Conservation (phyloP, 1,140 invertebrate species). For the Drosophila baimaii region DNA sequence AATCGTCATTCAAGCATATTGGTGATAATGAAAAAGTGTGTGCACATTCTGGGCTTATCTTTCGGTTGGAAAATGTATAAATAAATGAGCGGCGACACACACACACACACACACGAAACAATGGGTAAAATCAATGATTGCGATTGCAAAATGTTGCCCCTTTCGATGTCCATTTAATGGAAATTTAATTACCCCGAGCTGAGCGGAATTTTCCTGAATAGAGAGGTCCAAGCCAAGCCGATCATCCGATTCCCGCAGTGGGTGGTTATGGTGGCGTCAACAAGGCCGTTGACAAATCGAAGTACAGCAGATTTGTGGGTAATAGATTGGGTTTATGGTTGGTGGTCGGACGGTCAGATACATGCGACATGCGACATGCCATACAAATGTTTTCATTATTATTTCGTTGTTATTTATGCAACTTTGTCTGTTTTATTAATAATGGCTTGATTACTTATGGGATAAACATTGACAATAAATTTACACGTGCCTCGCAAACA, state of each 20-base stretch:
- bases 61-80: slow-evolving; percentile 31
- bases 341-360: slow-evolving; percentile 8
- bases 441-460: slow-evolving; percentile 28
- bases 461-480: slow-evolving; percentile 36
- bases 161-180: slow-evolving; percentile 39
- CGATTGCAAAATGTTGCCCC: slow-evolving; percentile 5
- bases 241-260: slow-evolving; percentile 8
- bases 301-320: slow-evolving; percentile 25
- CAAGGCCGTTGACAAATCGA: slow-evolving; percentile 43
- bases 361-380: slow-evolving; percentile 15
- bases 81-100: slow-evolving; percentile 29
- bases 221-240: neutral
- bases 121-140: slow-evolving; percentile 36
- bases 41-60: slow-evolving; percentile 46
- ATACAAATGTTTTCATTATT: slow-evolving; percentile 66
- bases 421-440: slow-evolving; percentile 40
- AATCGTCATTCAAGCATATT: slow-evolving; percentile 27
- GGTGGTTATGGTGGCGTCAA: slow-evolving; percentile 9
- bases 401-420: slow-evolving; percentile 24
- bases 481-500: slow-evolving; percentile 27
- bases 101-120: slow-evolving; percentile 2
- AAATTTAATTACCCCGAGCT: slow-evolving; percentile 24
- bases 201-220: slow-evolving; percentile 1
- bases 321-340: slow-evolving; percentile 32
- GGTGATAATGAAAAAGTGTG: slow-evolving; percentile 36